Percentiles rank a stretch among this genome's conserved stretches.
phyloP scores from a whole-genome alignment of 2,888 invertebrate genomes.

The Diarsia brunnea region DNA sequence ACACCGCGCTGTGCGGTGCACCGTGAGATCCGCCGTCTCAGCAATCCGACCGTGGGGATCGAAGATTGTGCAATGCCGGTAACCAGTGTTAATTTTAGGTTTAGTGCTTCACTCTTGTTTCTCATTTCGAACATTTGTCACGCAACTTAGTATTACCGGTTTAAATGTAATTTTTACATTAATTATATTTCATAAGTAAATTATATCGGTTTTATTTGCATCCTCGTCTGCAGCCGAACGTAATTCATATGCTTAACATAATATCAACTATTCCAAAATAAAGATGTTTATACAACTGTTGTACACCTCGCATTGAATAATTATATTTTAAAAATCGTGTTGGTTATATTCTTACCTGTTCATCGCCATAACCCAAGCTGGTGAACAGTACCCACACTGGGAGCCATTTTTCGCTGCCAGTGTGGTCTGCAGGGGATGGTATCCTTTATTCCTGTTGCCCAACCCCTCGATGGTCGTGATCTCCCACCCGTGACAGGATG shows the following conservation, averaged over 20 bases:
- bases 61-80: too few relatives aligned
- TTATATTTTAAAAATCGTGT: background rate
- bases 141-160: too few relatives aligned
- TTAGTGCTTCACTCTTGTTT: too few relatives aligned
- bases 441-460: conserved; percentile 14
- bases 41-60: too few relatives aligned
- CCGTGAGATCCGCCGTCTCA: too few relatives aligned
- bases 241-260: background rate
- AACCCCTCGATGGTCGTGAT: conserved; percentile 27
- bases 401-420: conserved; percentile 90
- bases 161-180: too few relatives aligned
- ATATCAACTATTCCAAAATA: background rate
- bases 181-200: too few relatives aligned
- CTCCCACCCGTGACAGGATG: conserved; percentile 31
- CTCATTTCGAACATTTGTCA: too few relatives aligned
- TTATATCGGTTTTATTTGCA: too few relatives aligned
- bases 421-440: conserved; percentile 19
- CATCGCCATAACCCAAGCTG: conserved; percentile 94
- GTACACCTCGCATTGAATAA: background rate
- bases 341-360: conserved; percentile 84
- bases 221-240: too few relatives aligned
- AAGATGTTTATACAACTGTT: background rate
- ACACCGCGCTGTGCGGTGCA: too few relatives aligned
- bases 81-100: too few relatives aligned
- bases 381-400: conserved; percentile 94